These are phyloP conservation scores for Psylliodes chrysocephalus DNA, from an alignment of 2,888 invertebrate genomes.

Conservation along the genomic window DNA sequence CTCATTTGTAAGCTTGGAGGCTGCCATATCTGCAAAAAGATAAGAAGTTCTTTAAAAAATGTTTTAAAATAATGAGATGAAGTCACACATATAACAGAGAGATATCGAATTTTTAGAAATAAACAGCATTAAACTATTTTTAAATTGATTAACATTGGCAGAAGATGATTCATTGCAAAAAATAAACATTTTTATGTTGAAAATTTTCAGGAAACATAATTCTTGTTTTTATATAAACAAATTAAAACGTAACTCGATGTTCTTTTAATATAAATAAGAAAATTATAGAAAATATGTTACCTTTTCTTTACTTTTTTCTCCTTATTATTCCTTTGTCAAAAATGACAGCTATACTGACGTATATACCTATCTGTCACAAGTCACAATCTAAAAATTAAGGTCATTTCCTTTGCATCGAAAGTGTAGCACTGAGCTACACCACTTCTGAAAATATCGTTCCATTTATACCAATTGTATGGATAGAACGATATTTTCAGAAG, in stretches of 20 bases:
- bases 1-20: conserved; percentile 43
- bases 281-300: not conserved
- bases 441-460: too few relatives aligned
- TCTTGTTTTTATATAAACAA: not conserved
- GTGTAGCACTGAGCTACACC: too few relatives aligned
- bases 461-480: too few relatives aligned
- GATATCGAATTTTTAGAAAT: not conserved
- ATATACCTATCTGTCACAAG: too few relatives aligned
- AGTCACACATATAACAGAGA: not conserved
- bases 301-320: not conserved
- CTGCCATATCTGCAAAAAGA: conserved; percentile 35
- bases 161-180: not conserved
- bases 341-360: not conserved
- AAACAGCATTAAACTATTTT: not conserved
- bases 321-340: not conserved
- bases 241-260: not conserved
- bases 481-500: too few relatives aligned
- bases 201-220: not conserved
- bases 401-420: too few relatives aligned
- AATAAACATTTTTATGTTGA: not conserved
- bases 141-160: not conserved
- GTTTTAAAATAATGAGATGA: not conserved
- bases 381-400: too few relatives aligned
- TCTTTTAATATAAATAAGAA: not conserved
- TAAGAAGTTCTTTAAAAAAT: not conserved